Evolutionary conservation across 2,888 invertebrate species (phyloP).

Genomic region (Phortica okadai): DNA sequence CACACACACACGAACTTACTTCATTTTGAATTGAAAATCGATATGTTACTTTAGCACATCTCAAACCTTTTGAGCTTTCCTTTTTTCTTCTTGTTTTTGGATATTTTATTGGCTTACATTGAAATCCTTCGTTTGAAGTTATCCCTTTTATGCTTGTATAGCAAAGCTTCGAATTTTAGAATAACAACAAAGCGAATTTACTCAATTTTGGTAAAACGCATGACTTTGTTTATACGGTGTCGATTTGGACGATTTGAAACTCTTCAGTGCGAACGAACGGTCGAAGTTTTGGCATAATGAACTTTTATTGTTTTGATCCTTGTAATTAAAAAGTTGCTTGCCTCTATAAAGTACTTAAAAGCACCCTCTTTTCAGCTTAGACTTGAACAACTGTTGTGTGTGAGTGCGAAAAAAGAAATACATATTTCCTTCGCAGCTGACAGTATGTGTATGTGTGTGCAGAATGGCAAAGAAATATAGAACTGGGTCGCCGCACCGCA

Average conservation of each 20-base stretch:
- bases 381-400: neutral
- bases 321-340: conserved; percentile 63
- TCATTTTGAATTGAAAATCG: conserved; percentile 7
- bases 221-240: too few species aligned
- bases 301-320: conserved; percentile 65
- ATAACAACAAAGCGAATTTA: too few species aligned
- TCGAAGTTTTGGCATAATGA: conserved; percentile 58
- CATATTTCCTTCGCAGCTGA: too few species aligned
- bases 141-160: neutral
- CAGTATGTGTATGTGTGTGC: neutral
- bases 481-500: conserved; percentile 25
- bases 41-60: neutral
- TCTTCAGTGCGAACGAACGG: neutral
- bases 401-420: neutral
- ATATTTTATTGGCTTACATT: neutral
- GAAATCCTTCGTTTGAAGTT: neutral
- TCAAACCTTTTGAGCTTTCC: neutral
- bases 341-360: conserved; percentile 2
- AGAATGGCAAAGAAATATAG: neutral
- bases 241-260: neutral
- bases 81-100: neutral
- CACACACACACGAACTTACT: neutral
- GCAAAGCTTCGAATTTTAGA: too few species aligned
- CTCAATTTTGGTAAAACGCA: too few species aligned
- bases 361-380: neutral